Evolutionary conservation across 2,113 vertebrate genomes (phyloP), one percentile per base, ranked within the genome.

Genomic region (Elephantulus edwardii): DNA sequence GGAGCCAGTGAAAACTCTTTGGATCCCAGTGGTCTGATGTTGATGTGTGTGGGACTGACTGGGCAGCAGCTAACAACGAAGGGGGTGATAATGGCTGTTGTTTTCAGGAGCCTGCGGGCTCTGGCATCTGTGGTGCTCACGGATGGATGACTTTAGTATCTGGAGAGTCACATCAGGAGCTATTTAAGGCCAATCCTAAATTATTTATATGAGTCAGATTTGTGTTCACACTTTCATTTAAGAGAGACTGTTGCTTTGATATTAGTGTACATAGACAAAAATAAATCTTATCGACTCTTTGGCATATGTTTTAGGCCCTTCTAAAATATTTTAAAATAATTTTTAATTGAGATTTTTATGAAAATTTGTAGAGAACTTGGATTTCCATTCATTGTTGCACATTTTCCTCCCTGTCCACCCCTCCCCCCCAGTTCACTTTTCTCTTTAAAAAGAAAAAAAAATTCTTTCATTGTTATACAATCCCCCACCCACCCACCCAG

Each of bases 151-250:
- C 20, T 81, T 78, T 52, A 40, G n/a, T 50, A 19, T 64, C 30
- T 30, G 77, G 64, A 83, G 74, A 87, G 46, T 70, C 19, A 2
- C 40, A 52, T 89, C 64, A 82, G 80, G 44, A 75, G 46, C 82
- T 83, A 82, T 76, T 64, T 80, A 75, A 83, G 79, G 50, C 3
- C 56, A 68, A 30, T 22, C 40, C 33, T 85, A 82, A 91, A 40
- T 92, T 85, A 93, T 79, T 94, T 88, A 85, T 88, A 70, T 64
- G 74, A 70, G 88, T 91, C 50, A 91, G 82, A 89, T 64, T 91
- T 92, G 82, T 70, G 62, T 84, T 80, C 48, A 26, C 14, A n/a
- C 6, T 93, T 44, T 60, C 89, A 71, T 75, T 91, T 19, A 76
- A 91, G 62, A 94, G 46, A 50, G 35, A 42, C 5, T 44, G 24